Evolutionary conservation across 2,797 vertebrate species (phyloP).

Genomic region (Lagothrix lagotricha): DNA sequence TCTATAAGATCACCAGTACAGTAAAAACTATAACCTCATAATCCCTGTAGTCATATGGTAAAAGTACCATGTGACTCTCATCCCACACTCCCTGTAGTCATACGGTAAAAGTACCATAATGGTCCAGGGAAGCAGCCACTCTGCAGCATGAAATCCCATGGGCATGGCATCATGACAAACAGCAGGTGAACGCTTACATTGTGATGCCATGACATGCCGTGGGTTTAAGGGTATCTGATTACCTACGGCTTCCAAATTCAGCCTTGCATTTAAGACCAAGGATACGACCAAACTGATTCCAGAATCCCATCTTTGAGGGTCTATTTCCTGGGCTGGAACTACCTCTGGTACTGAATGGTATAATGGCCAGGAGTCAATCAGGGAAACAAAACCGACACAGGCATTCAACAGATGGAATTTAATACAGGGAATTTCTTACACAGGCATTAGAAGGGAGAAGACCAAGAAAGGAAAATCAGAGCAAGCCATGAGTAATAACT

Average conservation of each 20-base stretch:
- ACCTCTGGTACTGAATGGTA: not conserved
- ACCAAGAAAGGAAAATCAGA: accelerated
- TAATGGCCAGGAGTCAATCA: not conserved
- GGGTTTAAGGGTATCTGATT: accelerated
- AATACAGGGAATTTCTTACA: not conserved
- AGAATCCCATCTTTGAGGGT: not conserved
- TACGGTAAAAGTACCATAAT: accelerated
- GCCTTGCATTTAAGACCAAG: not conserved
- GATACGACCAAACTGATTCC: not conserved
- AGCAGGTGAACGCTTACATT: accelerated
- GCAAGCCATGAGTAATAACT: not conserved
- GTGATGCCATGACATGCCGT: accelerated
- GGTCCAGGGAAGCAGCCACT: accelerated
- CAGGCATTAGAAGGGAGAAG: accelerated
- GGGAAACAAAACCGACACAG: accelerated
- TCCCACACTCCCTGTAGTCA: too few relatives aligned
- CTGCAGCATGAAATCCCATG: accelerated
- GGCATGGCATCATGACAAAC: accelerated
- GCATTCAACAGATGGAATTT: not conserved
- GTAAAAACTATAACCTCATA: not conserved
- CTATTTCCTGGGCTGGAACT: not conserved
- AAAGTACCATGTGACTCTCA: too few relatives aligned
- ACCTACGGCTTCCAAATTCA: accelerated
- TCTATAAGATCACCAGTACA: not conserved
- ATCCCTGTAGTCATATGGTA: too few relatives aligned